Evolutionary conservation across 2,797 vertebrate genomes (phyloP), one percentile per base, ranked within the genome.

Genomic region (Chaenodraco wilsoni): DNA sequence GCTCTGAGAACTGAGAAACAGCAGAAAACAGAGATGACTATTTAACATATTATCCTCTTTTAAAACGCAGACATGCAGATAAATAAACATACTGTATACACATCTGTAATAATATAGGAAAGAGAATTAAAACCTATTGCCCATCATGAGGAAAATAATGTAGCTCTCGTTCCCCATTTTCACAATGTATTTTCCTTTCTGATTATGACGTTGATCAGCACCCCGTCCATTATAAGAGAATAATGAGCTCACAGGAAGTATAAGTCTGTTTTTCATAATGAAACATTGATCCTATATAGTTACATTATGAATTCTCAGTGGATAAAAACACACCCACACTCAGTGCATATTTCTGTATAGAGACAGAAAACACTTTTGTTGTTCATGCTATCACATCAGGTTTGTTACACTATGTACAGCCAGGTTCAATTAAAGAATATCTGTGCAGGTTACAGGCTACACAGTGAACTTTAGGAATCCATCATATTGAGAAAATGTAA

Each of bases 231-330:
- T 80, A 71, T 71, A 77, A 81, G 84, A 85, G 52, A 74, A 72
- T 85, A 72, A 88, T 84, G 83, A 87, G 75, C 78, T 89, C 84
- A 89, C 77, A 81, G 83, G 82, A 84, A 89, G 84, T 87, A 88
- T 79, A 66, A 14, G 69, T 59, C 65, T 65, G 60, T 72, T 78
- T 66, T 48, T 31, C 41, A 69, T 78, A 74, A 84, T 76, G 63
- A 72, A 40, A 63, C 65, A 60, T 58, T 44, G 19, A 57, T 72
- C 60, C 49, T 76, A 33, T 65, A 49, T 57, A 33, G 50, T 57
- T 60, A 76, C 56, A 73, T 70, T 21, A 71, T 44, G 61, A 50
- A 14, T 52, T 76, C 19, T 43, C 55, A 69, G 23, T 9, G n/a
- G 54, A 54, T 37, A 55, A 31, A 37, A 37, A 27, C 23, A 33